Conservation (phyloP, 2,888 invertebrate genomes). For the Leptinotarsa haldemani region DNA sequence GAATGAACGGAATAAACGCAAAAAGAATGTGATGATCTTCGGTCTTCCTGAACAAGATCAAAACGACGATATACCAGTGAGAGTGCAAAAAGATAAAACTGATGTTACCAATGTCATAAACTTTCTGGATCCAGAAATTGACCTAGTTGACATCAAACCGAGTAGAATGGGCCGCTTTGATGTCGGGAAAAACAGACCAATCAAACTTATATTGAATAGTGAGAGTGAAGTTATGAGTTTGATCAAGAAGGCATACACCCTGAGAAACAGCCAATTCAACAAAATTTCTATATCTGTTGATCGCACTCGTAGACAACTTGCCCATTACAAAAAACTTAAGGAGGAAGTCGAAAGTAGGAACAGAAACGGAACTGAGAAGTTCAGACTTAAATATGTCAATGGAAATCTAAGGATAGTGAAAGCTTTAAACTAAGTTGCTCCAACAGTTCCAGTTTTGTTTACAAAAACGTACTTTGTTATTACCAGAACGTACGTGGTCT, state of each 20-base stretch:
- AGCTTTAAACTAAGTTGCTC: conserved; percentile 8
- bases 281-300: conserved; percentile 9
- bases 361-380: not conserved
- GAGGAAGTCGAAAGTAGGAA: conserved; percentile 12
- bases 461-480: not conserved
- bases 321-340: conserved; percentile 3
- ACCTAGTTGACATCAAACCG: not conserved
- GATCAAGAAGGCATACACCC: not conserved
- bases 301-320: conserved; percentile 15
- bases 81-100: conserved; percentile 2
- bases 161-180: conserved; percentile 7
- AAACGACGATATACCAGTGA: not conserved
- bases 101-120: not conserved
- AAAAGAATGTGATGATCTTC: not conserved
- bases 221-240: conserved; percentile 3
- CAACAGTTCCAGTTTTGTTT: conserved; percentile 6
- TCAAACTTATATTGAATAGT: conserved; percentile 14
- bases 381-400: conserved; percentile 17
- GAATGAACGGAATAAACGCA: conserved; percentile 4
- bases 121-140: not conserved
- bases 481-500: conserved; percentile 19
- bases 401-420: conserved; percentile 14
- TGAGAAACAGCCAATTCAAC: not conserved
- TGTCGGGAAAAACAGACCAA: not conserved
- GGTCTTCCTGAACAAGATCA: conserved; percentile 15